Evolutionary conservation across 2,113 vertebrate genomes (phyloP), one percentile per base, ranked within the genome.

Genomic region (Zosterops japonicus): DNA sequence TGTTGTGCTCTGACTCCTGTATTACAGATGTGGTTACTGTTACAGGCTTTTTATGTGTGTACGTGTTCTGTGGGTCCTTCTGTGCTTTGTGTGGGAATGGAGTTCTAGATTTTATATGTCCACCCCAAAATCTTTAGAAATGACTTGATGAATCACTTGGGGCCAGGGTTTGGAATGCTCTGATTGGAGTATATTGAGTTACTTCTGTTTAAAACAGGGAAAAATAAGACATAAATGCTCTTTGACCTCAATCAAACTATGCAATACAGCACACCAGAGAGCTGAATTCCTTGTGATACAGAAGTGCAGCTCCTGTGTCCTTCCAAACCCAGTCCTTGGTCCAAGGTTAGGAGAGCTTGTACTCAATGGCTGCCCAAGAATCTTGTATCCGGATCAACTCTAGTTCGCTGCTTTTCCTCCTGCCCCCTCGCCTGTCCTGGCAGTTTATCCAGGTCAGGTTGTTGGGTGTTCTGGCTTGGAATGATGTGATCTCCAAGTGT

Each of bases 271-370:
- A 6, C 78, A 77, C 29, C 71, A 83, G 83, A 91, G 95, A 63
- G 91, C 84, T 65, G 82, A 76, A 70, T 86, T 94, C 88, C 87
- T 83, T 55, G 68, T 61, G 71, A 35, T 64, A 76, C 65, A 68
- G 83, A 89, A 91, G 77, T 86, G 17, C 4, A 2, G 41, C 93
- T 96, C 89, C 83, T 31, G 64, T 81, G 94, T 91, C 93, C 90
- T 96, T 96, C 88, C 80, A 87, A 60, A 86, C 41, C 76, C 85
- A 92, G 90, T 90, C 94, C 95, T 97, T 94, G 92, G 64, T 33
- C 76, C 95, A 89, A 95, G 94, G 88, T 83, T 82, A 89, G 92
- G 90, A 94, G 90, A 95, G 44, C 65, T 86, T 83, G 90, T 92
- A 77, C 90, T 68, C 77, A 41, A 14, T 78, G 80, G 85, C 70